Conservation (phyloP, 2,888 invertebrate genomes). For the Nyleta sp. region DNA sequence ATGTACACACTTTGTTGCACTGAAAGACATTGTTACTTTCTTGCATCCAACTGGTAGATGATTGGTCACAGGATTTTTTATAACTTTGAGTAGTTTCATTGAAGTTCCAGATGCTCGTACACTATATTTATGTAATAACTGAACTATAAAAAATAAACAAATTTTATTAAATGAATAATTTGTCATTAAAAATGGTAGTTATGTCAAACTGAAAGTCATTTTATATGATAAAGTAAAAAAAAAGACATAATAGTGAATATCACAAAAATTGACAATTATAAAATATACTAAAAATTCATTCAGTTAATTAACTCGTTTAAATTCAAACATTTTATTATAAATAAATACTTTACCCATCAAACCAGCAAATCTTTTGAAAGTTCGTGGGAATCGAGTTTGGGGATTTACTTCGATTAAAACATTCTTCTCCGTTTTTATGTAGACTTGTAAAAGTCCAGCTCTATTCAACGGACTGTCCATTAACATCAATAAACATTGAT, state of each 20-base stretch:
- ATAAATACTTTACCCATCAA: constrained; percentile 89
- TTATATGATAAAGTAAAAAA: too few relatives aligned
- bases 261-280: too few relatives aligned
- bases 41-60: constrained; percentile 97
- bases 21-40: constrained; percentile 95
- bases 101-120: constrained; percentile 95
- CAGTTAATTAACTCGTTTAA: not conserved
- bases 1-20: constrained; percentile 88
- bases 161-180: constrained; percentile 7
- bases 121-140: constrained; percentile 96
- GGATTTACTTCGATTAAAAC: constrained; percentile 98
- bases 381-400: constrained; percentile 97
- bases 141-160: constrained; percentile 86
- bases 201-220: not conserved
- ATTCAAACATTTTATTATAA: too few relatives aligned
- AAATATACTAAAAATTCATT: constrained; percentile 15
- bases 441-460: constrained; percentile 95
- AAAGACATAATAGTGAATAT: too few relatives aligned
- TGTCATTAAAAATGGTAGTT: not conserved
- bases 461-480: constrained; percentile 98
- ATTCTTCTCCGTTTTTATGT: constrained; percentile 95
- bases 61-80: constrained; percentile 97
- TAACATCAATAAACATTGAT: constrained; percentile 98
- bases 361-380: constrained; percentile 98
- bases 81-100: constrained; percentile 95